Percentiles rank a stretch among this genome's conserved stretches.
Evolutionary conservation across 2,888 invertebrate species (phyloP).

Genomic region (Oscheius onirici): DNA sequence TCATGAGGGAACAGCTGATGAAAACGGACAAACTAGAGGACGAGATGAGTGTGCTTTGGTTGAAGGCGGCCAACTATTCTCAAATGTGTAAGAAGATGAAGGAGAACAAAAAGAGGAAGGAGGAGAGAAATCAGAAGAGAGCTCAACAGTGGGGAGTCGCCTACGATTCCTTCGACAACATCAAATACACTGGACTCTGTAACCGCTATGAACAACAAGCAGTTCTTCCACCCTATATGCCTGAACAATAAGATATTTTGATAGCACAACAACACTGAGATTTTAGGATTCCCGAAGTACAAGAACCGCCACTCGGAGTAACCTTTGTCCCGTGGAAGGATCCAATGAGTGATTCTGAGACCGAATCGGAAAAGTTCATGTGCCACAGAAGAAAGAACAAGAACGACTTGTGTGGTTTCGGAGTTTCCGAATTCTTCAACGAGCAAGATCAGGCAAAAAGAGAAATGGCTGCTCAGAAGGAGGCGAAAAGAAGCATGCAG

Average conservation of each 20-base stretch:
- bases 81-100: not conserved
- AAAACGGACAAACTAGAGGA: not conserved
- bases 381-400: no score
- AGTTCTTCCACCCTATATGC: not conserved
- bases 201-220: not conserved
- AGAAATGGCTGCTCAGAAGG: no score
- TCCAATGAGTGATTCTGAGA: no score
- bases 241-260: not conserved
- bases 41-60: no score
- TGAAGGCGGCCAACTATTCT: not conserved
- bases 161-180: not conserved
- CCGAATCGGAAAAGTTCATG: no score
- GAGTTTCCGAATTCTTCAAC: no score
- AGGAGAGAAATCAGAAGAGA: not conserved
- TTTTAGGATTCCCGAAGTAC: no score
- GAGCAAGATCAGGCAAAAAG: no score
- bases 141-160: not conserved
- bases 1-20: not conserved
- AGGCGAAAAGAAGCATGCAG: no score
- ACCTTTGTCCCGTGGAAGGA: no score
- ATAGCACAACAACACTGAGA: not conserved
- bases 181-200: not conserved
- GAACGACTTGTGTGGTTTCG: no score
- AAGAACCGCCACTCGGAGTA: no score
- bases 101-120: not conserved